Percentiles rank a stretch among this genome's conserved stretches.
Conservation (phyloP, 2,797 vertebrate genomes). For the Avahi laniger region DNA sequence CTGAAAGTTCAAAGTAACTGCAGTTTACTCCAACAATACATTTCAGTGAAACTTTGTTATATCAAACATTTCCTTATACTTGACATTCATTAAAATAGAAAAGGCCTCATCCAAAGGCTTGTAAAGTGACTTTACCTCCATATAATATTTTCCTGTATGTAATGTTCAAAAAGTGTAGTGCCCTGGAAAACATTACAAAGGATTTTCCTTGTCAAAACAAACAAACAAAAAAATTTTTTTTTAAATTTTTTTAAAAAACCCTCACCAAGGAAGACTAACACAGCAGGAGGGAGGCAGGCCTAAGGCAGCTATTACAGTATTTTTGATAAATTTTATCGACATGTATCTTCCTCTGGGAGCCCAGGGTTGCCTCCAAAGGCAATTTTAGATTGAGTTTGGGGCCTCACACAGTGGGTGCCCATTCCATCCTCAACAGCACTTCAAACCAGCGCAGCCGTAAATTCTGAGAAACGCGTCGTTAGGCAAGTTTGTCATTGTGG, state of each 20-base stretch:
- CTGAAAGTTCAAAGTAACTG: conserved; percentile 55
- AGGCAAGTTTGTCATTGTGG: neutral
- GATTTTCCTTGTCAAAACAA: conserved; percentile 10
- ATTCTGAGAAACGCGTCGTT: neutral
- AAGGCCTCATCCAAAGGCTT: conserved; percentile 50
- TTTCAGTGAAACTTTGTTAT: conserved; percentile 42
- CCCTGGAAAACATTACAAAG: conserved; percentile 71
- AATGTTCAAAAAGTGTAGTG: conserved; percentile 54
- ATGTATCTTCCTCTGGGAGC: accelerated
- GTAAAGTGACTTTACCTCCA: conserved; percentile 72
- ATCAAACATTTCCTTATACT: conserved; percentile 58
- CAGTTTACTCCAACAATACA: conserved; percentile 44
- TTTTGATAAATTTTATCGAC: neutral
- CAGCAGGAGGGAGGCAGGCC: accelerated
- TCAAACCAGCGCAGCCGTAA: neutral
- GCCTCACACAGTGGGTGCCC: neutral
- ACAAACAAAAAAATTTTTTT: neutral
- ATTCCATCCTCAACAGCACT: neutral
- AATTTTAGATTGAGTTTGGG: neutral
- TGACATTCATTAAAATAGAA: conserved; percentile 70
- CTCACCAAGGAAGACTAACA: neutral
- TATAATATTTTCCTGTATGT: conserved; percentile 72
- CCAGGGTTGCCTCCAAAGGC: neutral
- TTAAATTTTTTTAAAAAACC: neutral
- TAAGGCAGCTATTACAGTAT: accelerated